Evolutionary conservation across 2,113 vertebrate genomes (phyloP).

Genomic region (Lipophrys pholis): DNA sequence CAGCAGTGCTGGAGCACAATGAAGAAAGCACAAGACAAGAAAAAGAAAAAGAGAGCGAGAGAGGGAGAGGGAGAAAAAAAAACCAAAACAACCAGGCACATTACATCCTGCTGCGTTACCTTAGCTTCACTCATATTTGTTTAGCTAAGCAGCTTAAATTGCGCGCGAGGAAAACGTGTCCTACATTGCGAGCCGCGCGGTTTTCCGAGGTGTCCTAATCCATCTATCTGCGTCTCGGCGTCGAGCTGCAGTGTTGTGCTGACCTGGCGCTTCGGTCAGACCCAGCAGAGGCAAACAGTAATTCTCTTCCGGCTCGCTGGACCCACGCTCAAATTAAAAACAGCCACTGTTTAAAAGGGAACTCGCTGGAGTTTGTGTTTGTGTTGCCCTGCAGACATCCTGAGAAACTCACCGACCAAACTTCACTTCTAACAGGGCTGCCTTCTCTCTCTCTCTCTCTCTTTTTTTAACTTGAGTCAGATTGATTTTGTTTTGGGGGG

Average conservation of each 20-base stretch:
- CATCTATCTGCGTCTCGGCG: slow-evolving; percentile 44
- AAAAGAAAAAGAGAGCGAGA: neutral
- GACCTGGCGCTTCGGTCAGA: slow-evolving; percentile 61
- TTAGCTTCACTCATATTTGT: slow-evolving; percentile 48
- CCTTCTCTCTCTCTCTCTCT: slow-evolving; percentile 12
- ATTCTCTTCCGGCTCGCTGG: slow-evolving; percentile 67
- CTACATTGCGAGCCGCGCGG: slow-evolving; percentile 31
- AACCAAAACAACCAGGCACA: too few relatives aligned
- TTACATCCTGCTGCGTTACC: slow-evolving; percentile 40
- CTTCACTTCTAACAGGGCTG: slow-evolving; percentile 58
- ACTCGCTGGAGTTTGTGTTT: slow-evolving; percentile 55
- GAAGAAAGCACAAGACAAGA: slow-evolving; percentile 17
- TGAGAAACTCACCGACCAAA: slow-evolving; percentile 44
- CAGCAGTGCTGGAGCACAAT: slow-evolving; percentile 38
- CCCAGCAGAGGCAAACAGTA: slow-evolving; percentile 59
- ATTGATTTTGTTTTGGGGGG: slow-evolving; percentile 62
- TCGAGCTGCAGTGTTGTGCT: slow-evolving; percentile 55
- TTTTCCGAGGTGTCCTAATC: slow-evolving; percentile 39
- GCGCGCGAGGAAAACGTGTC: slow-evolving; percentile 44
- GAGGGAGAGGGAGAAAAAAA: too few relatives aligned
- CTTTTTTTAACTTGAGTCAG: neutral
- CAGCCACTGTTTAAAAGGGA: slow-evolving; percentile 76
- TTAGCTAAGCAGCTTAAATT: slow-evolving; percentile 63
- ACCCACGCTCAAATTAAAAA: slow-evolving; percentile 71
- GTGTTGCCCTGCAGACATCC: slow-evolving; percentile 45